Percentiles rank a stretch among this genome's conserved stretches.
phyloP scores from a whole-genome alignment of 2,113 vertebrate species.

The Pollachius pollachius region DNA sequence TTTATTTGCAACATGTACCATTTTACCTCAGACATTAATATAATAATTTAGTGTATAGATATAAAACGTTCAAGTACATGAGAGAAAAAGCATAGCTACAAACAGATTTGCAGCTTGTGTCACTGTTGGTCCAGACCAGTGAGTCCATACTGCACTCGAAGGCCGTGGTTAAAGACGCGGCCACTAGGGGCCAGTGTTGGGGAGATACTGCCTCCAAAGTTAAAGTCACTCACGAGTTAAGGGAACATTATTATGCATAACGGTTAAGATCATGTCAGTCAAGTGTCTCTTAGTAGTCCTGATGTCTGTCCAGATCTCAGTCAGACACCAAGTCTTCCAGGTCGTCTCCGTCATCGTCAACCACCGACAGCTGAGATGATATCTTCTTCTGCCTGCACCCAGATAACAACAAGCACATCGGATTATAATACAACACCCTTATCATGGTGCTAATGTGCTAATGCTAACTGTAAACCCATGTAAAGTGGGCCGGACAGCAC shows the following conservation, averaged over 20 bases:
- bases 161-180: slow-evolving; percentile 34
- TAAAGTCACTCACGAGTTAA: slow-evolving; percentile 49
- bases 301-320: slow-evolving; percentile 31
- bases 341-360: slow-evolving; percentile 46
- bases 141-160: slow-evolving; percentile 43
- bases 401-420: background rate
- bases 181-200: slow-evolving; percentile 61
- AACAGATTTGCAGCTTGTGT: background rate
- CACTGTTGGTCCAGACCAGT: slow-evolving; percentile 6
- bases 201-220: slow-evolving; percentile 14
- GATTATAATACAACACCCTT: no score
- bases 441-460: no score
- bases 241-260: slow-evolving; percentile 17
- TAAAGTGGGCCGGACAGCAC: no score
- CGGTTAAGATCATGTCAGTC: slow-evolving; percentile 9
- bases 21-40: slow-evolving; percentile 25
- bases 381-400: slow-evolving; percentile 64
- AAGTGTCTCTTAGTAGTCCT: slow-evolving; percentile 7
- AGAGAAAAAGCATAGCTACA: background rate
- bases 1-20: background rate
- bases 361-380: slow-evolving; percentile 34
- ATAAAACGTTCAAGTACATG: background rate
- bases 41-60: slow-evolving; percentile 38
- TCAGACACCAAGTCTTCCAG: slow-evolving; percentile 55
- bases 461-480: no score